A percentile compares a stretch with the other conserved stretches of the same genome.
phyloP scores from a whole-genome alignment of 1,140 invertebrate species.

The Drosophila teissieri region DNA sequence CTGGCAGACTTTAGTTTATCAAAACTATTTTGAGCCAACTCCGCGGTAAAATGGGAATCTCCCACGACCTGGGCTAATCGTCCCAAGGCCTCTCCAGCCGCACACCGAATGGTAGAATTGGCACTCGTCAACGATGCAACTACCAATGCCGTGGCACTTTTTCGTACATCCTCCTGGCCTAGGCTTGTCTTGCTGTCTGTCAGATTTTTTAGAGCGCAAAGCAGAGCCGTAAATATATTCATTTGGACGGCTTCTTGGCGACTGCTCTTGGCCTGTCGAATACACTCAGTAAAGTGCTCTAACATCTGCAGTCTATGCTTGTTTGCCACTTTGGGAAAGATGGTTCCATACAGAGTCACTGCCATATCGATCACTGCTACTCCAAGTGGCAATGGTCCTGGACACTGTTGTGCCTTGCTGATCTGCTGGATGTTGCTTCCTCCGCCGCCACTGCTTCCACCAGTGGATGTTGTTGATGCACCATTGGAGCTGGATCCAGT shows the following conservation, averaged over 20 bases:
- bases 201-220: conserved; percentile 94
- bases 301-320: conserved; percentile 98
- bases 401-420: conserved; percentile 78
- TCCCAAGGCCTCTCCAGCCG: conserved; percentile 94
- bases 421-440: conserved; percentile 82
- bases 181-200: conserved; percentile 94
- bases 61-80: conserved; percentile 94
- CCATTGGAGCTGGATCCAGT: conserved; percentile 84
- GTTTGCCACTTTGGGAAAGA: conserved; percentile 96
- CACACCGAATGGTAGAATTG: conserved; percentile 94
- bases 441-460: conserved; percentile 9
- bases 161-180: conserved; percentile 95
- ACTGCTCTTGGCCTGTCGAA: conserved; percentile 95
- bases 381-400: conserved; percentile 96
- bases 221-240: conserved; percentile 97
- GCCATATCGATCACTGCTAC: conserved; percentile 98
- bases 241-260: conserved; percentile 98
- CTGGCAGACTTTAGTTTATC: conserved; percentile 94
- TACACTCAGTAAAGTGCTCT: conserved; percentile 97
- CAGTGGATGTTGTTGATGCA: conserved; percentile 3
- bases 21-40: conserved; percentile 95
- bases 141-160: conserved; percentile 92
- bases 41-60: conserved; percentile 94
- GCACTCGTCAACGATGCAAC: conserved; percentile 92
- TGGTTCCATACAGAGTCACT: conserved; percentile 95